Percentiles rank a stretch among this genome's conserved stretches.
Conservation (phyloP, 2,113 vertebrate genomes). For the Sus scrofa region DNA sequence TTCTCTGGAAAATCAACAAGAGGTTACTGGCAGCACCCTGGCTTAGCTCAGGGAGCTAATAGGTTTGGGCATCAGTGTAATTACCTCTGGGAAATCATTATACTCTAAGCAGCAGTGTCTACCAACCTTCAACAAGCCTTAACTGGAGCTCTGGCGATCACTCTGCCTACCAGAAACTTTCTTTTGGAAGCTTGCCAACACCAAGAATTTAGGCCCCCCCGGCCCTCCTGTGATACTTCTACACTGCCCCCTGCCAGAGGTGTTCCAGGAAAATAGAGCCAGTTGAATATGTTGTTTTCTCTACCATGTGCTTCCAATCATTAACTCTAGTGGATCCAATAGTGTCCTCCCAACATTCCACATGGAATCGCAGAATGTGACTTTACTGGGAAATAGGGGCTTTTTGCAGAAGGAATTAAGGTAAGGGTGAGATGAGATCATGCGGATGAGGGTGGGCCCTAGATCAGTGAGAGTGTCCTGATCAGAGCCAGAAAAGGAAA, state of each 20-base stretch:
- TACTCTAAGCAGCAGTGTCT: constrained; percentile 52
- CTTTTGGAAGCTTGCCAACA: neutral
- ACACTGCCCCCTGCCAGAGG: neutral
- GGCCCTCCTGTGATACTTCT: neutral
- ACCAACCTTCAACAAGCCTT: neutral
- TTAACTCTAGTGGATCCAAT: neutral
- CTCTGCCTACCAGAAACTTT: neutral
- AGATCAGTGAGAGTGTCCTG: neutral
- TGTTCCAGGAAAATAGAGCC: neutral
- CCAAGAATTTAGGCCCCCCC: neutral
- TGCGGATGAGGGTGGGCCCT: no score
- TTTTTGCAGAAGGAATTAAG: neutral
- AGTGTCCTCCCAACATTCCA: neutral
- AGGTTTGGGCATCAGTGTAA: neutral
- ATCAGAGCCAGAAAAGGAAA: neutral
- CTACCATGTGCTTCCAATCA: neutral
- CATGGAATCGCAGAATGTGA: neutral
- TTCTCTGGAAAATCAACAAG: constrained; percentile 71
- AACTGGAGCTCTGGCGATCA: neutral
- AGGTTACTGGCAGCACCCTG: neutral
- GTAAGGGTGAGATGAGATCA: neutral
- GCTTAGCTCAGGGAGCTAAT: neutral
- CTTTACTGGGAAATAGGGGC: neutral
- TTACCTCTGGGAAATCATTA: constrained; percentile 70
- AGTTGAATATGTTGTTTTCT: neutral